Conservation (phyloP, 2,797 vertebrate species). For the Sorex maritimensis region DNA sequence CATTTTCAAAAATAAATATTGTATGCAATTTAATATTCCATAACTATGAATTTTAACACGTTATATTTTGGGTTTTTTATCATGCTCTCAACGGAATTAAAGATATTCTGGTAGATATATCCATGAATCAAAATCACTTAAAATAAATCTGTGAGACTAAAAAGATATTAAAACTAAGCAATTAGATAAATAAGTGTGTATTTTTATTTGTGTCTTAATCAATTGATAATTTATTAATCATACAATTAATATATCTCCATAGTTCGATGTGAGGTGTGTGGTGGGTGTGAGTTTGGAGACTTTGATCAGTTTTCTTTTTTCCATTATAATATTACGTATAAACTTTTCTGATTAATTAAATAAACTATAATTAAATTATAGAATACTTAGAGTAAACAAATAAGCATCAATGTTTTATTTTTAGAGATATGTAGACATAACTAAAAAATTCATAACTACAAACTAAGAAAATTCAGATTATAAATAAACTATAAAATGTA, state of each 20-base stretch:
- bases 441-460: constrained; percentile 9
- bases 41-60: background rate
- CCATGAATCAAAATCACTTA: background rate
- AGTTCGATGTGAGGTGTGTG: background rate
- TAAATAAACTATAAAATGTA: background rate
- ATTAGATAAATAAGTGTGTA: no score
- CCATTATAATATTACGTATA: background rate
- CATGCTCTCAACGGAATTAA: background rate
- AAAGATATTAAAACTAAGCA: background rate
- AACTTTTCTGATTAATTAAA: constrained; percentile 20
- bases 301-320: background rate
- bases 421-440: background rate
- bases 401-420: background rate
- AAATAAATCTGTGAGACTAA: background rate
- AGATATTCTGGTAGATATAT: background rate
- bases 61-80: constrained; percentile 5
- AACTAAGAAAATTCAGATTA: background rate
- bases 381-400: background rate
- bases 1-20: background rate
- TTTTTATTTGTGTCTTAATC: background rate
- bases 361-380: constrained; percentile 20
- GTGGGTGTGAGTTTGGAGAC: no score
- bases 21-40: background rate
- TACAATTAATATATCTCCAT: background rate
- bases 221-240: background rate